These are phyloP conservation scores for Sebastes itinus DNA, from an alignment of 2,797 vertebrate species.

Conservation along the genomic window DNA sequence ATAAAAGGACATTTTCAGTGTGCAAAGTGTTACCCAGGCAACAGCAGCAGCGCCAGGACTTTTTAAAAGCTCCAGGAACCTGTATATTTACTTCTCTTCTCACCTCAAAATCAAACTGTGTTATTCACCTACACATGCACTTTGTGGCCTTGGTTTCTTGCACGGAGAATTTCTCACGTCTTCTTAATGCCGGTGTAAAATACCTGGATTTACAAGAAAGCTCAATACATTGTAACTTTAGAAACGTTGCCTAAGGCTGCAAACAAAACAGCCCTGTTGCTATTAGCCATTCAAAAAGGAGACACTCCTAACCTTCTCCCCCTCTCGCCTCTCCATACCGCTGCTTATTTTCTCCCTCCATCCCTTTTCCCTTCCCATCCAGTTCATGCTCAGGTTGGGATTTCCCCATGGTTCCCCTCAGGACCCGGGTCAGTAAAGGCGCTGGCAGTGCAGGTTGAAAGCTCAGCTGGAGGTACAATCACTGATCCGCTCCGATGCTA, in stretches of 20 bases:
- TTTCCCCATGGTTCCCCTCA: constrained; percentile 43
- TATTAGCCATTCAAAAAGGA: neutral
- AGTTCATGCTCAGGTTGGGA: constrained; percentile 34
- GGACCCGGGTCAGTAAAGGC: constrained; percentile 14
- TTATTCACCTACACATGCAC: constrained; percentile 13
- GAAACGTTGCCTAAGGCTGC: constrained; percentile 17
- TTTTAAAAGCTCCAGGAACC: constrained; percentile 35
- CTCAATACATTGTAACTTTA: constrained; percentile 10
- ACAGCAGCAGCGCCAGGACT: constrained; percentile 61
- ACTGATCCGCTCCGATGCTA: constrained; percentile 35
- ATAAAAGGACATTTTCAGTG: constrained; percentile 54
- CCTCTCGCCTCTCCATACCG: neutral
- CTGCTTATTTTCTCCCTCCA: neutral
- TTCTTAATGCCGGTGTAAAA: constrained; percentile 5
- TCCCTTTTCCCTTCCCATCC: neutral
- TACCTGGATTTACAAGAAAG: constrained; percentile 25
- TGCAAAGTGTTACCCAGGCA: constrained; percentile 80
- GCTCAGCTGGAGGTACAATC: constrained; percentile 40
- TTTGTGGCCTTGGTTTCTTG: constrained; percentile 6
- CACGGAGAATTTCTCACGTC: neutral
- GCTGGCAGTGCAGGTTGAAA: constrained; percentile 23
- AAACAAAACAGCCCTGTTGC: neutral
- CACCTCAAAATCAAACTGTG: neutral
- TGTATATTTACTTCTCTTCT: constrained; percentile 5
- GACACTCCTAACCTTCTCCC: neutral